These are phyloP conservation scores for Homarus gammarus DNA, from an alignment of 2,888 invertebrate species.

Conservation along the genomic window DNA sequence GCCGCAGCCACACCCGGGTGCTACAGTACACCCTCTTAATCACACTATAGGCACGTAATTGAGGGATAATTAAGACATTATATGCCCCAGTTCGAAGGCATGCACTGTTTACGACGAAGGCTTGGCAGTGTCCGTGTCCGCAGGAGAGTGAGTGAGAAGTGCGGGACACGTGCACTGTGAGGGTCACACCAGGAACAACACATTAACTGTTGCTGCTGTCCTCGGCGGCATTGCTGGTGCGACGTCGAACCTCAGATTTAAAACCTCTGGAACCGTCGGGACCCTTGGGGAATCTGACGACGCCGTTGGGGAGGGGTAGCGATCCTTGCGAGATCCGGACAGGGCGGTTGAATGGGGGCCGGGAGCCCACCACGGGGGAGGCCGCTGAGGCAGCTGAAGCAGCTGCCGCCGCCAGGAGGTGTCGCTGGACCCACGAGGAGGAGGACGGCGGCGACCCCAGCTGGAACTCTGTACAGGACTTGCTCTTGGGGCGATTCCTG, in stretches of 20 bases:
- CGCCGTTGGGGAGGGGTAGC: conserved; percentile 67
- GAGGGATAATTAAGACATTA: conserved; percentile 16
- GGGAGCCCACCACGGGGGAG: conserved; percentile 53
- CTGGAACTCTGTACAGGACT: conserved; percentile 73
- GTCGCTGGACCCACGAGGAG: conserved; percentile 72
- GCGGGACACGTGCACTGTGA: not conserved
- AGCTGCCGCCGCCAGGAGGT: conserved; percentile 74
- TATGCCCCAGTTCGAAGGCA: not conserved
- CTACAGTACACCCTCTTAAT: not conserved
- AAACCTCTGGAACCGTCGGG: conserved; percentile 74
- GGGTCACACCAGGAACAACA: not conserved
- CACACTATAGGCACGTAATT: conserved; percentile 23
- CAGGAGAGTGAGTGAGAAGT: not conserved
- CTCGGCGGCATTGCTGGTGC: conserved; percentile 12
- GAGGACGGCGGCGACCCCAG: conserved; percentile 62
- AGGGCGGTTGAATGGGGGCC: conserved; percentile 48
- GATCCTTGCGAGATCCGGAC: conserved; percentile 67
- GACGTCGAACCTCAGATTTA: conserved; percentile 36
- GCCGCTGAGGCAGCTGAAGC: conserved; percentile 59
- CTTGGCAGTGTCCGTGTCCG: not conserved
- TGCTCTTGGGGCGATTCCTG: conserved; percentile 73
- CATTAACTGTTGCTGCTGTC: not conserved
- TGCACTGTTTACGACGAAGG: not conserved
- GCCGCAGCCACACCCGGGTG: not conserved
- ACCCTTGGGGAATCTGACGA: conserved; percentile 71